Percentiles rank a stretch among this genome's conserved stretches.
Conservation (phyloP, 92 coral and sea anemone genomes). For the Parazoanthus atlanticus region DNA sequence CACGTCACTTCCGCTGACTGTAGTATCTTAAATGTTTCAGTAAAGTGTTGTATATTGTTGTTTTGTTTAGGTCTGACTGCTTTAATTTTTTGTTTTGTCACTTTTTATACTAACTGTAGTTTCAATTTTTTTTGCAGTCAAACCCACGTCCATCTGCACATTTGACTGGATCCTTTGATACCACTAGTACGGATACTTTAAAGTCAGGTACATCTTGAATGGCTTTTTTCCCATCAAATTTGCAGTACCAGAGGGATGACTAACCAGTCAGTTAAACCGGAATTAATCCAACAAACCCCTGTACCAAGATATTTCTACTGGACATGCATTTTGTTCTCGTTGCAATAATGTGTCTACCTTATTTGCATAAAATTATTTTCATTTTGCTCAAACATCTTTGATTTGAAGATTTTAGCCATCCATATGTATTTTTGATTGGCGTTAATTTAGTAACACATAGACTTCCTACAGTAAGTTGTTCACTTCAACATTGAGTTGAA, state of each 20-base stretch:
- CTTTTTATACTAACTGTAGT: background rate
- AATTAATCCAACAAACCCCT: too few species aligned
- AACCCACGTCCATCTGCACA: conserved; percentile 83
- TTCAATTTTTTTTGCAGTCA: conserved; percentile 55
- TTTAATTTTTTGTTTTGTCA: background rate
- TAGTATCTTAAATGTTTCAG: too few species aligned
- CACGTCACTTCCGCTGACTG: too few species aligned
- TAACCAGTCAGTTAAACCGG: too few species aligned
- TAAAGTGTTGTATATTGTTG: background rate
- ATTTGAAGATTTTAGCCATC: too few species aligned
- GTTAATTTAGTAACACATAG: background rate
- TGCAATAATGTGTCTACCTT: too few species aligned
- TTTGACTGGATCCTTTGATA: conserved; percentile 61
- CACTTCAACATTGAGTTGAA: background rate
- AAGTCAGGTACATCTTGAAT: conserved; percentile 62
- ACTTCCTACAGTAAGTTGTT: background rate
- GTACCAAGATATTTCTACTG: too few species aligned
- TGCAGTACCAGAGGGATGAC: too few species aligned
- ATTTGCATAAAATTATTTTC: too few species aligned
- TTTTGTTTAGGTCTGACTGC: background rate
- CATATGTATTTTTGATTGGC: too few species aligned
- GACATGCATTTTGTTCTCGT: too few species aligned
- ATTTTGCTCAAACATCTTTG: too few species aligned
- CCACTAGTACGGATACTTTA: conserved; percentile 44
- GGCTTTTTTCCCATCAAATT: background rate